These are phyloP conservation scores for Drosophila greeni DNA, from an alignment of 2,888 invertebrate species.

Conservation along the genomic window DNA sequence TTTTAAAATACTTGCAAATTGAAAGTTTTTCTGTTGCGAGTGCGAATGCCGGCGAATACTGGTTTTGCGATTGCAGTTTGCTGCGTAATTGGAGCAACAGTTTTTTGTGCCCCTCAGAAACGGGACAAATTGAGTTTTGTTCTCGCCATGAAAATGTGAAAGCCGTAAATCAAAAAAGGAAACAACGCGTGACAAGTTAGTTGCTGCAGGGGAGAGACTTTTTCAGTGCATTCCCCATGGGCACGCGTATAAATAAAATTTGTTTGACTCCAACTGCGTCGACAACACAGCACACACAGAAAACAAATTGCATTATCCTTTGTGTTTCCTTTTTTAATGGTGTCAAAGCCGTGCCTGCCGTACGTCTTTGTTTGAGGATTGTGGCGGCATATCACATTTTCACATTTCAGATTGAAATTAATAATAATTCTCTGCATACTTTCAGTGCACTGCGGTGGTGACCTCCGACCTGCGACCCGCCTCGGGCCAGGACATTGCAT, in stretches of 20 bases:
- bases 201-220: not conserved
- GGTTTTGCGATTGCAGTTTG: conserved; percentile 6
- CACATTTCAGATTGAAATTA: not conserved
- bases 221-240: conserved; percentile 9
- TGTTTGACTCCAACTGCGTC: conserved; percentile 2
- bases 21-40: conserved; percentile 20
- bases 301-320: conserved; percentile 1
- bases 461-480: not conserved
- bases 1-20: conserved; percentile 4
- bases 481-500: not conserved
- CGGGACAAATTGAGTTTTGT: conserved; percentile 32
- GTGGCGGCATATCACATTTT: not conserved
- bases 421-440: not conserved
- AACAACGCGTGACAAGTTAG: conserved; percentile 15
- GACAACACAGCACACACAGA: not conserved
- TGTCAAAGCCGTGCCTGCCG: not conserved
- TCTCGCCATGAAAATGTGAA: conserved; percentile 17
- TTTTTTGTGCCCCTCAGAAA: conserved; percentile 24
- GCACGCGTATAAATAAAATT: conserved; percentile 15
- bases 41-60: not conserved
- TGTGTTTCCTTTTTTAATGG: not conserved
- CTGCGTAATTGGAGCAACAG: conserved; percentile 31
- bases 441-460: not conserved
- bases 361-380: not conserved
- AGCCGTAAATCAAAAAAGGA: conserved; percentile 25